Base-by-base conservation (phyloP, 2,888 invertebrate species). In the Agrochola circellaris region DNA sequence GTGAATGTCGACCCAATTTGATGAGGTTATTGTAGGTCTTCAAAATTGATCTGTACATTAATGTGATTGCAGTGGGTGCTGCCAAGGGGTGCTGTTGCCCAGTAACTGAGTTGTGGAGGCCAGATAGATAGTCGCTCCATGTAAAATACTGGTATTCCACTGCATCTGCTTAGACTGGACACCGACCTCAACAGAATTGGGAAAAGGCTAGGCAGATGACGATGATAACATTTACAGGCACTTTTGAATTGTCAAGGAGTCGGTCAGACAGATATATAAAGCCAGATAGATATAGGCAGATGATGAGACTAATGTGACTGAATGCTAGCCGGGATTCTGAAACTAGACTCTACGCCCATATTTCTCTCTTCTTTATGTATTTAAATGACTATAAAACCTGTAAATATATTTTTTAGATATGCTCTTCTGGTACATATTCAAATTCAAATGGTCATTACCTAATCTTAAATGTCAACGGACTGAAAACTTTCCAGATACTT, bases 391-490 rank as follows among this genome's bases (percentile, higher is more conserved):
- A 2, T 34, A 34, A 38, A 38, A 38, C 34, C 2, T 38, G 38
- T 38, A 38, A 38, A 9, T 0, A 11, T 38, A 17, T 51, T 9
- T 17, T 23, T 6, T 30, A 7, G 23, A 66, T 11, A 48, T 34
- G n/a, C 34, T 13, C 20, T 34, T 34, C n/a, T 9, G 6, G 0
- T 38, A 11, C 23, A 2, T 38, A 60, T 38, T 74, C 11, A 72
- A 64, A 79, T 69, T 61, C n/a, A 66, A 66, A 69, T 15, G 4
- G 15, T 30, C 30, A 20, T 20, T 61, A 48, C 2, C 9, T 67
- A 51, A 60, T 65, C 17, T 67, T 45, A 72, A 81, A 81, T 68
- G n/a, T 34, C 51, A 69, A 51, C 34, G 9, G 15, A 58, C 26
- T 13, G 20, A 54, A 67, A 62, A 54, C n/a, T 15, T n/a, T 20